phyloP scores from a whole-genome alignment of 2,888 invertebrate species.

The Lithophane socia region DNA sequence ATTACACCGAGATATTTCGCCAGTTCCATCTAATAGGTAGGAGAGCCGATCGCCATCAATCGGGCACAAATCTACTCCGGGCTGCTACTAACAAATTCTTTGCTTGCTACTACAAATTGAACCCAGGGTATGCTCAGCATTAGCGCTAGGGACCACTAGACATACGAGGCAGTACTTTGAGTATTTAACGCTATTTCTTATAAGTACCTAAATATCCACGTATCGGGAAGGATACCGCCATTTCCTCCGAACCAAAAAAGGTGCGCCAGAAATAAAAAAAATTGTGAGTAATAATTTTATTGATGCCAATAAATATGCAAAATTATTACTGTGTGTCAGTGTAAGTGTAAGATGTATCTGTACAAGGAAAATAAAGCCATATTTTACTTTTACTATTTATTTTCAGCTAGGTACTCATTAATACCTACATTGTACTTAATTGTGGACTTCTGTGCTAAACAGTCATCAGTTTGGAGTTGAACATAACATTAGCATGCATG shows the following conservation, averaged over 20 bases:
- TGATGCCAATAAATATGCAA: background rate
- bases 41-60: no score
- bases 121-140: no score
- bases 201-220: background rate
- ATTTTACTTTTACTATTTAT: slow-evolving; percentile 33
- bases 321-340: background rate
- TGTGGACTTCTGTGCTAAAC: slow-evolving; percentile 24
- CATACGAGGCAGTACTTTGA: background rate
- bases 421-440: slow-evolving; percentile 37
- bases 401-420: slow-evolving; percentile 45
- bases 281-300: background rate
- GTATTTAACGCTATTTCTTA: background rate
- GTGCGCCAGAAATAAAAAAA: no score
- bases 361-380: background rate
- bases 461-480: slow-evolving; percentile 24
- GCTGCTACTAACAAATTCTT: no score
- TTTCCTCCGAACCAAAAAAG: no score
- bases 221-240: no score
- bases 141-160: background rate
- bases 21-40: no score
- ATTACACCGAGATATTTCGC: no score
- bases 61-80: no score
- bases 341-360: background rate
- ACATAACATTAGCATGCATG: slow-evolving; percentile 31
- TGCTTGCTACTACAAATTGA: no score